Percentiles rank a stretch among this genome's conserved stretches.
These are phyloP conservation scores for Cenopis cana DNA, from an alignment of 2,888 invertebrate species.

Conservation along the genomic window DNA sequence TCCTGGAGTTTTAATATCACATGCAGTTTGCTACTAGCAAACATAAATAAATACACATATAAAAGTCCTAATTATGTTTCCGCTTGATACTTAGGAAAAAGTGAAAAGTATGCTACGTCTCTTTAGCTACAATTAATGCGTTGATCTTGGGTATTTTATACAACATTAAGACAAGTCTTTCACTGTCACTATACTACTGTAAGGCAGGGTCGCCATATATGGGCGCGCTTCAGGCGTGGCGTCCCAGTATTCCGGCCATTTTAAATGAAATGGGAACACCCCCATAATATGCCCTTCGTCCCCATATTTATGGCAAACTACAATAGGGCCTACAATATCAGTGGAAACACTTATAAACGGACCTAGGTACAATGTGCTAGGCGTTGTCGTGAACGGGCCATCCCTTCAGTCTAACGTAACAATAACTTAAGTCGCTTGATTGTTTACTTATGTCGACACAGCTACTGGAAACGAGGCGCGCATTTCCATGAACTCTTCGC, in stretches of 20 bases:
- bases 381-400: constrained; percentile 32
- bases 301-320: too few species aligned
- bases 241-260: too few species aligned
- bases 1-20: constrained; percentile 15
- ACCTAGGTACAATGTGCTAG: constrained; percentile 6
- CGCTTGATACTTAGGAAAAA: neutral
- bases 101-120: neutral
- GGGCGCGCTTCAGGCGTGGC: too few species aligned
- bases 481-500: constrained; percentile 45
- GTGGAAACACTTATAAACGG: constrained; percentile 8
- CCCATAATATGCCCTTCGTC: too few species aligned
- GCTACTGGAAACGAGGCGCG: constrained; percentile 25
- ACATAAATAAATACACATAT: constrained; percentile 28
- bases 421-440: constrained; percentile 56
- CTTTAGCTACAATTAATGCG: neutral
- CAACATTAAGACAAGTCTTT: too few species aligned
- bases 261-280: too few species aligned
- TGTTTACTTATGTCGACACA: constrained; percentile 47
- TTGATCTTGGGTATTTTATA: neutral
- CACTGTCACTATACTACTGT: too few species aligned
- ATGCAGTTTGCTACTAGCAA: constrained; percentile 16
- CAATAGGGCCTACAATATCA: neutral
- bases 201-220: too few species aligned
- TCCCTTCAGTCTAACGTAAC: constrained; percentile 29
- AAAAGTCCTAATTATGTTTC: constrained; percentile 12